Conservation (phyloP, 2,113 vertebrate species). For the Phalacrocorax pelagicus region DNA sequence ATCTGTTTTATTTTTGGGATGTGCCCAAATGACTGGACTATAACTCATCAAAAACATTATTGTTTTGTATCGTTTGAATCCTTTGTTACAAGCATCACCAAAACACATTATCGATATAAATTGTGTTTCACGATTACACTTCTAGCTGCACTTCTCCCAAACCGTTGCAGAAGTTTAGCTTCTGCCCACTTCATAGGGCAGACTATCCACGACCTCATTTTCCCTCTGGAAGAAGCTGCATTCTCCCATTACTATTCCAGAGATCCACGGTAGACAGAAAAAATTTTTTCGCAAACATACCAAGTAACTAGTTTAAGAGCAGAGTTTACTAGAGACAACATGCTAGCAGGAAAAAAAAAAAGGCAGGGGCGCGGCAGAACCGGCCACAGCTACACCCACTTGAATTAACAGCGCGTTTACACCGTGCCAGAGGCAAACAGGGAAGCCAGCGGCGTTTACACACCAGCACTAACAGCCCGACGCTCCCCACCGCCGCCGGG, state of each 20-base stretch:
- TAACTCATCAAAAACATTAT: not conserved
- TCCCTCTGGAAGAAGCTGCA: not conserved
- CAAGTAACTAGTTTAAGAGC: fast-evolving
- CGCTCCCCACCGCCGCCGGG: not conserved
- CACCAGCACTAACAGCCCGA: no score
- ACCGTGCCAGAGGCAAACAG: fast-evolving
- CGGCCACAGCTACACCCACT: fast-evolving
- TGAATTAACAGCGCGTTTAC: not conserved
- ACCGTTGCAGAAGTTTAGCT: not conserved
- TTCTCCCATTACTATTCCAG: not conserved
- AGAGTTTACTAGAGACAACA: fast-evolving
- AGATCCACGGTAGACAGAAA: fast-evolving
- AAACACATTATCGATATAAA: not conserved
- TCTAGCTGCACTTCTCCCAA: not conserved
- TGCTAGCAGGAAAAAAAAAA: not conserved
- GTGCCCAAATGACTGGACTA: not conserved
- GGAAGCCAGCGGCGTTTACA: not conserved
- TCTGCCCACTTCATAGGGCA: no score
- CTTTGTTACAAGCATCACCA: not conserved
- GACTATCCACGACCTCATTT: fast-evolving
- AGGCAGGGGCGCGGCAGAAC: not conserved
- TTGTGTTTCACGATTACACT: fast-evolving
- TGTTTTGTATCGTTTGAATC: no score
- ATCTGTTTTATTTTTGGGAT: not conserved
- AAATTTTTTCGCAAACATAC: fast-evolving